These are phyloP conservation scores for Lacerta viridis DNA, from an alignment of 2,797 vertebrate genomes.

Conservation along the genomic window DNA sequence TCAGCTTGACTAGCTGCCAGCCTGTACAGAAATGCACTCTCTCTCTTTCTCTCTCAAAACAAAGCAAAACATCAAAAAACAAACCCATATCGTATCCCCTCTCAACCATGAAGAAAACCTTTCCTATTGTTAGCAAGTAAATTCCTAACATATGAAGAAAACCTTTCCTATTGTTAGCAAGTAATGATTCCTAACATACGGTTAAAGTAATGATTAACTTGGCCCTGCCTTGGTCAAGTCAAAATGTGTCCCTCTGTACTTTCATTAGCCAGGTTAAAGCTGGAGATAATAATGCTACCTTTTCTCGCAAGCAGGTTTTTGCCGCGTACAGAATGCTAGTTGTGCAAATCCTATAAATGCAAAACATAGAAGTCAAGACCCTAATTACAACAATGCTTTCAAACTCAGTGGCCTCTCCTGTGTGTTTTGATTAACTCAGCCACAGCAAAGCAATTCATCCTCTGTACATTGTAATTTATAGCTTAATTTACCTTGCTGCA, in stretches of 20 bases:
- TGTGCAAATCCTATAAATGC: constrained; percentile 9
- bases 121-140: neutral
- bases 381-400: constrained; percentile 44
- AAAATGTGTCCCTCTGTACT: neutral
- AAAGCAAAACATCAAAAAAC: neutral
- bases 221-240: neutral
- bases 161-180: neutral
- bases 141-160: neutral
- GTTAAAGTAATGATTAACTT: neutral
- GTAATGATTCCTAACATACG: neutral
- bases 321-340: neutral
- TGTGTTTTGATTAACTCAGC: constrained; percentile 52
- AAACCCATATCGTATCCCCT: neutral
- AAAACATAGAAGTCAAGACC: constrained; percentile 35
- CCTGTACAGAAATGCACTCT: neutral
- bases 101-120: neutral
- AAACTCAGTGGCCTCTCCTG: constrained; percentile 22
- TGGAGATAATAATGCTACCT: neutral
- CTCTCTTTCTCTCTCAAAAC: neutral
- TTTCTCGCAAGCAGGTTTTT: constrained; percentile 1
- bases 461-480: constrained; percentile 48
- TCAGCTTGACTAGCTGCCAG: neutral
- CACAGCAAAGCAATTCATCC: constrained; percentile 53
- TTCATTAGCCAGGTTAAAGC: neutral
- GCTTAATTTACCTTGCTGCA: constrained; percentile 53